Conservation (phyloP, 2,888 invertebrate genomes). For the Agrochola macilenta region DNA sequence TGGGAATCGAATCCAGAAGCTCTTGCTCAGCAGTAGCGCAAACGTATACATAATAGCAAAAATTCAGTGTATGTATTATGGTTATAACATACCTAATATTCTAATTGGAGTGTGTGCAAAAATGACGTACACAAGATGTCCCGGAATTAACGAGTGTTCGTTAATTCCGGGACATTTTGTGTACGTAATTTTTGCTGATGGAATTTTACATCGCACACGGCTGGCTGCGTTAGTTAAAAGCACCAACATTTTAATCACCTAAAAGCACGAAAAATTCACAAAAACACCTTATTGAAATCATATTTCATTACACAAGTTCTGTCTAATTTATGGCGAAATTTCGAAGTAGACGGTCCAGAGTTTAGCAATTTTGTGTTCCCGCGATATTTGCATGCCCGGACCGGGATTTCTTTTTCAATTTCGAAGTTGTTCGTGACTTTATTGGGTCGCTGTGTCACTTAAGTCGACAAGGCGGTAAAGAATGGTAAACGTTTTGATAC, state of each 20-base stretch:
- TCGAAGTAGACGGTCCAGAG: constrained; percentile 62
- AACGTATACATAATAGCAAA: too few species aligned
- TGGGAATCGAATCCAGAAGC: too few species aligned
- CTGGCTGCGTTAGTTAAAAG: not conserved
- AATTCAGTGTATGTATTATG: too few species aligned
- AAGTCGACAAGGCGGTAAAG: constrained; percentile 73
- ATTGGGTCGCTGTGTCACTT: constrained; percentile 82
- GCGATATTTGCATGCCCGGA: constrained; percentile 81
- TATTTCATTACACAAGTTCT: constrained; percentile 63
- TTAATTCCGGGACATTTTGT: too few species aligned
- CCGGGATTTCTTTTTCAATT: constrained; percentile 87
- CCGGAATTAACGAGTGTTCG: too few species aligned
- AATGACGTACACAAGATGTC: too few species aligned
- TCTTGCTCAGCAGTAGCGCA: too few species aligned
- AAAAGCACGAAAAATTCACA: constrained; percentile 13
- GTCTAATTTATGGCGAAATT: constrained; percentile 66
- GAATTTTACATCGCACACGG: too few species aligned
- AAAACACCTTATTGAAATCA: constrained; percentile 63
- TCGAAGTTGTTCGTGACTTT: constrained; percentile 84
- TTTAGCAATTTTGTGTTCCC: constrained; percentile 81
- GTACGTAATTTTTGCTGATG: too few species aligned
- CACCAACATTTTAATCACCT: constrained; percentile 5
- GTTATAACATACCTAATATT: too few species aligned
- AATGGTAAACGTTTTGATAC: constrained; percentile 61
- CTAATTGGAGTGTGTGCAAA: too few species aligned